Conservation (phyloP, 2,113 vertebrate species). For the Trogon melanurus region DNA sequence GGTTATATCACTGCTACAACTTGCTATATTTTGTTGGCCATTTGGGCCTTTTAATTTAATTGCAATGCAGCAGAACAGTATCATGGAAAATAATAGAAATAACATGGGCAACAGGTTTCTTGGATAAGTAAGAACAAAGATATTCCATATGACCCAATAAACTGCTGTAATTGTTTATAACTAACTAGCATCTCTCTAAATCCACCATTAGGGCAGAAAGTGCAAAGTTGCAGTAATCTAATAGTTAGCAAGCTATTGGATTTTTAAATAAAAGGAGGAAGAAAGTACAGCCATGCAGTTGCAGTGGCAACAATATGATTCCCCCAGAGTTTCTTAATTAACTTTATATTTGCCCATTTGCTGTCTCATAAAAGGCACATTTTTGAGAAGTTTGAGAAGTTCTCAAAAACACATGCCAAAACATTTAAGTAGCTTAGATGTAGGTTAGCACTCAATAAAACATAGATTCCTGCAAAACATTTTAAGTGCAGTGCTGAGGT, state of each 20-base stretch:
- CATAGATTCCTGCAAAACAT: neutral
- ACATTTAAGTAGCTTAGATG: neutral
- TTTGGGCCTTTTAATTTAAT: neutral
- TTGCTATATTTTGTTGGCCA: neutral
- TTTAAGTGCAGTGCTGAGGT: neutral
- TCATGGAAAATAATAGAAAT: neutral
- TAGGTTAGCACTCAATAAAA: neutral
- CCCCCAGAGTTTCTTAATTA: neutral
- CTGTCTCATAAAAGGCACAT: neutral
- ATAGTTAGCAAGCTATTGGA: neutral
- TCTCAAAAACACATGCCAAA: neutral
- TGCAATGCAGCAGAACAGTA: neutral
- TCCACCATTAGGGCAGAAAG: neutral
- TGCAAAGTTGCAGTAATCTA: neutral
- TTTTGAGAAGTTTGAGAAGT: neutral
- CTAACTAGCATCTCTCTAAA: neutral
- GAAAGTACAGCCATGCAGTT: fast-evolving
- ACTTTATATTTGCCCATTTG: neutral
- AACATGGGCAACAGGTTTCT: neutral
- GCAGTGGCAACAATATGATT: neutral
- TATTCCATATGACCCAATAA: neutral
- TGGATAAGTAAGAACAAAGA: neutral
- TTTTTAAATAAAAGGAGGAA: neutral
- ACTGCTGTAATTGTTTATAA: neutral
- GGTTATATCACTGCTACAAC: neutral